Evolutionary conservation across 2,113 vertebrate species (phyloP).

Genomic region (Myrmophylax atrothorax): DNA sequence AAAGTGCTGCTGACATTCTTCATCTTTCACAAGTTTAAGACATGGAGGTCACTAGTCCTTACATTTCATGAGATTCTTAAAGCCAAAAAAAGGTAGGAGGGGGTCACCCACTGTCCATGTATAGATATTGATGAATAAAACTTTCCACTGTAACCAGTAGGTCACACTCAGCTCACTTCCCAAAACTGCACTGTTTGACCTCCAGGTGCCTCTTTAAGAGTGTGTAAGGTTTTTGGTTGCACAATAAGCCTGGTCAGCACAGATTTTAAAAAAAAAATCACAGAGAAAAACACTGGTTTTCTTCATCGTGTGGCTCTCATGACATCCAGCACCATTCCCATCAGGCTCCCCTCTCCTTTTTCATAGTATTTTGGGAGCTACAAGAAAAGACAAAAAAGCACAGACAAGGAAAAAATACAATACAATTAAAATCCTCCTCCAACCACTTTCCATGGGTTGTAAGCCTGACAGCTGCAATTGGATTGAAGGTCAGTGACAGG

Average conservation of each 20-base stretch:
- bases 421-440: not conserved
- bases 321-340: not conserved
- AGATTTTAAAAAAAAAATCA: not conserved
- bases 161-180: not conserved
- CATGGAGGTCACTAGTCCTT: not conserved
- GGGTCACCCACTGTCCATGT: fast-evolving
- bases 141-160: not conserved
- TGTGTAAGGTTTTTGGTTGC: not conserved
- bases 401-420: not conserved
- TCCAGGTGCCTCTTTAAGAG: not conserved
- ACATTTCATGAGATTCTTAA: not conserved
- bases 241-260: not conserved
- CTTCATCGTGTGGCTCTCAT: not conserved
- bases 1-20: not conserved
- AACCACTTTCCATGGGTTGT: not conserved
- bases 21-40: not conserved
- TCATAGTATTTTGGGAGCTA: not conserved
- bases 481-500: not conserved
- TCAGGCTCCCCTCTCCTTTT: not conserved
- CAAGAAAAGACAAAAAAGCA: not conserved
- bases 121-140: not conserved
- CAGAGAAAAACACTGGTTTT: not conserved
- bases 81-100: not conserved
- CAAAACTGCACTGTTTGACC: not conserved
- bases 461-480: not conserved